phyloP scores from a whole-genome alignment of 2,797 vertebrate genomes.

The Acanthornis magna region DNA sequence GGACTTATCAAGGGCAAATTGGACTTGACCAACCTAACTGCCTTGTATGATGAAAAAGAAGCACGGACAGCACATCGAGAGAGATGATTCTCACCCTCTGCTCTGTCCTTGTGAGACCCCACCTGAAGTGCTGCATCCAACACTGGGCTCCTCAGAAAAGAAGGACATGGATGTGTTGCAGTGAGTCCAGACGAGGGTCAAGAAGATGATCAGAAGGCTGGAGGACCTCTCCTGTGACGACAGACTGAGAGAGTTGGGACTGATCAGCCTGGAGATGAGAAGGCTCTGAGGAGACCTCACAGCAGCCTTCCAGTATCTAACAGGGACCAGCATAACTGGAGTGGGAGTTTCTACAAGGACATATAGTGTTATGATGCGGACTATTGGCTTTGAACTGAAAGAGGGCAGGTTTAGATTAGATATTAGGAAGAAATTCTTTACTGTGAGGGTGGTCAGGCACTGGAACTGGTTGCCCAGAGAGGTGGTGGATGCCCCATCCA shows the following conservation, averaged over 20 bases:
- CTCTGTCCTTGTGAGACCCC: neutral
- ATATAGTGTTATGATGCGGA: neutral
- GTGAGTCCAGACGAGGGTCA: neutral
- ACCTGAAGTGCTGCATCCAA: no score
- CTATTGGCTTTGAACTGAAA: neutral
- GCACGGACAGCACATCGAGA: fast-evolving
- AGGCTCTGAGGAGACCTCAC: neutral
- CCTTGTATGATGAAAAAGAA: neutral
- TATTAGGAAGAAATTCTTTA: neutral
- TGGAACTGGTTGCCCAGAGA: neutral
- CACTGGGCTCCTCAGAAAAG: neutral
- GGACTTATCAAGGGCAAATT: neutral
- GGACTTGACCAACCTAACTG: neutral
- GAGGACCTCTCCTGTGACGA: neutral
- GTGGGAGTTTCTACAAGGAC: neutral
- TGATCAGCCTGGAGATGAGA: neutral
- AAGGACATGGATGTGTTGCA: neutral
- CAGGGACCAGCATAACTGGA: neutral
- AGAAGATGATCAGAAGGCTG: neutral
- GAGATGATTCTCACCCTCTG: neutral
- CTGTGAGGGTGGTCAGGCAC: neutral
- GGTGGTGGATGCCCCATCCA: neutral
- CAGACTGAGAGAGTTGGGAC: neutral
- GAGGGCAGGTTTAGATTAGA: neutral
- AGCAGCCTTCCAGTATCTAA: neutral